phyloP scores from a whole-genome alignment of 2,888 invertebrate species.

The Slavum lentiscoides region DNA sequence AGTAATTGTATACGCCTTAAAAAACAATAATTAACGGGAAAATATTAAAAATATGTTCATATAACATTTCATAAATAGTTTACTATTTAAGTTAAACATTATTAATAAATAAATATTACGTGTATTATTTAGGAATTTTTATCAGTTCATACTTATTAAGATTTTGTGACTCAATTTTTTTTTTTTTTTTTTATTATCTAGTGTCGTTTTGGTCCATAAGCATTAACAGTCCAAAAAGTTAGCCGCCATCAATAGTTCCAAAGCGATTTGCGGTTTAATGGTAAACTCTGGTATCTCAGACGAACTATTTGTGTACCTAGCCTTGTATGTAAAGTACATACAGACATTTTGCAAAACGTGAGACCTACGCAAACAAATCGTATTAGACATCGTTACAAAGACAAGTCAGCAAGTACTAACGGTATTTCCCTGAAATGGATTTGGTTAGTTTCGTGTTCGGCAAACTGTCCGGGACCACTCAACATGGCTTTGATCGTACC shows the following conservation, averaged over 20 bases:
- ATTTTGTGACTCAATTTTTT: neutral
- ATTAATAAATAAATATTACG: too few relatives aligned
- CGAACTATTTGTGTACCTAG: constrained; percentile 96
- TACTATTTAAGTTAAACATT: too few relatives aligned
- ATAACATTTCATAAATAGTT: too few relatives aligned
- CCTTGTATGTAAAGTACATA: constrained; percentile 99
- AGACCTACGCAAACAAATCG: constrained; percentile 67
- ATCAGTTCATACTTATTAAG: neutral
- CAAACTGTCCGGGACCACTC: constrained; percentile 96
- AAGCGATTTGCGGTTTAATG: constrained; percentile 95
- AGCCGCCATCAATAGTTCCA: constrained; percentile 98
- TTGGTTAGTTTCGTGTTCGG: constrained; percentile 98
- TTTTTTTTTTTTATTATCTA: neutral
- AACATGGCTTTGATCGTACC: constrained; percentile 99
- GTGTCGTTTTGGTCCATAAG: neutral
- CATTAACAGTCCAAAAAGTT: constrained; percentile 98
- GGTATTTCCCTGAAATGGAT: constrained; percentile 99
- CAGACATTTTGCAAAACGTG: constrained; percentile 98
- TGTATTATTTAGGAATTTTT: neutral
- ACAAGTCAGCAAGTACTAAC: constrained; percentile 66
- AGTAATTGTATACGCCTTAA: too few relatives aligned
- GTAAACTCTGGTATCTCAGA: constrained; percentile 99
- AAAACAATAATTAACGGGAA: too few relatives aligned
- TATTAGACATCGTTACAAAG: neutral
- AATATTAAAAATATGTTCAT: too few relatives aligned